Evolutionary conservation across 2,113 vertebrate genomes (phyloP).

Genomic region (Mystacornis crossleyi): DNA sequence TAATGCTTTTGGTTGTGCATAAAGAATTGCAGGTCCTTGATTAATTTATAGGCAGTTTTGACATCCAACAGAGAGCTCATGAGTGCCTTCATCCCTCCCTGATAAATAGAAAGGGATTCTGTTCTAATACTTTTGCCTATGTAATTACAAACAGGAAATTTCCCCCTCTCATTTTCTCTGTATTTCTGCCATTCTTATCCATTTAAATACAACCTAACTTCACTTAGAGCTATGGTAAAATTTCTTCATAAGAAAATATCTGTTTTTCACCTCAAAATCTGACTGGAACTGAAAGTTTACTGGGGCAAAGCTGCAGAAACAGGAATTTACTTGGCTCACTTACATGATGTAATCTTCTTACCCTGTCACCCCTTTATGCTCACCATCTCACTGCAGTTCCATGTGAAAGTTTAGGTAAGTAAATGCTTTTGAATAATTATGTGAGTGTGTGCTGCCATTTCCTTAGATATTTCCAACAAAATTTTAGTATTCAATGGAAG

Average conservation of each 20-base stretch:
- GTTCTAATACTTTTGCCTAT: background rate
- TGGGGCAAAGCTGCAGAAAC: background rate
- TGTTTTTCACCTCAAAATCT: background rate
- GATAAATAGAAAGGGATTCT: background rate
- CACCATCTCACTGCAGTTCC: background rate
- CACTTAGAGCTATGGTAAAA: background rate
- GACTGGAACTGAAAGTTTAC: background rate
- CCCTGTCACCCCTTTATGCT: background rate
- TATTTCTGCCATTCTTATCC: background rate
- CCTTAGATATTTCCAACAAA: constrained; percentile 58
- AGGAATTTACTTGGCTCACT: background rate
- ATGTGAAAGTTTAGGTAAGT: background rate
- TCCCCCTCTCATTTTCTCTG: background rate
- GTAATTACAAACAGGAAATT: background rate
- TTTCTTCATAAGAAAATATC: background rate
- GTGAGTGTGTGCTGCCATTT: constrained; percentile 18
- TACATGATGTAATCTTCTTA: rapidly evolving
- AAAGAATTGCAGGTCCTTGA: background rate
- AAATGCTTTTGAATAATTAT: constrained; percentile 37
- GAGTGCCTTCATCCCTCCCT: background rate
- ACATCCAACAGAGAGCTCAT: background rate
- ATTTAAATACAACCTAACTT: background rate
- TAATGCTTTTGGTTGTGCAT: background rate
- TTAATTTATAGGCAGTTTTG: background rate
- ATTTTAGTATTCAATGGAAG: constrained; percentile 66